Evolutionary conservation across 2,113 vertebrate species (phyloP).

Genomic region (Sialia sialis): DNA sequence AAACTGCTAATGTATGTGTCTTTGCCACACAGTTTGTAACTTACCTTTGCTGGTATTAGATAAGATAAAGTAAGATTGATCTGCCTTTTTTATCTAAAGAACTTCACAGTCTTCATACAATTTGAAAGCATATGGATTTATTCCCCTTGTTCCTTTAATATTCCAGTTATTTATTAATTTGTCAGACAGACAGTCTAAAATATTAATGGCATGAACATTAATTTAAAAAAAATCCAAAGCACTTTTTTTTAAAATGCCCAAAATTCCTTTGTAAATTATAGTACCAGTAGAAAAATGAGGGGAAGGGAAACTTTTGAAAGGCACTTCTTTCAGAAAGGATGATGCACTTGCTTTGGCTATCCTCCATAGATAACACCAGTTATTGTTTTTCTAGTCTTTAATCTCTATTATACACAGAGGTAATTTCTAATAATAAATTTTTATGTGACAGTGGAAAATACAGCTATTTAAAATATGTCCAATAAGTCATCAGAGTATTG

Average conservation of each 20-base stretch:
- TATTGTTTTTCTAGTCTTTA: not conserved
- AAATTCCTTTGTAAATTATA: not conserved
- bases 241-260: not conserved
- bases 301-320: not conserved
- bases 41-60: not conserved
- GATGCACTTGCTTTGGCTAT: not conserved
- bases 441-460: not conserved
- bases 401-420: not conserved
- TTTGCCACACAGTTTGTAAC: not conserved
- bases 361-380: not conserved
- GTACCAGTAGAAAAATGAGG: not conserved
- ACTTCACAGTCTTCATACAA: not conserved
- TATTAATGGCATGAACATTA: not conserved
- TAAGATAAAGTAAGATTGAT: slow-evolving; percentile 31
- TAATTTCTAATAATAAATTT: not conserved
- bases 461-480: fast-evolving
- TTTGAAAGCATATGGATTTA: not conserved
- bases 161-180: not conserved
- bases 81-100: not conserved
- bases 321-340: not conserved
- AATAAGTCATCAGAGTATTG: not conserved
- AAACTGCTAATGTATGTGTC: not conserved
- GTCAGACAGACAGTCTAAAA: not conserved
- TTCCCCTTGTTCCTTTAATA: not conserved
- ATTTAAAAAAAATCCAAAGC: not conserved